A percentile compares a stretch with the other conserved stretches of the same genome.
These are phyloP conservation scores for Diorhabda elongata DNA, from an alignment of 1,140 invertebrate species.

Conservation along the genomic window DNA sequence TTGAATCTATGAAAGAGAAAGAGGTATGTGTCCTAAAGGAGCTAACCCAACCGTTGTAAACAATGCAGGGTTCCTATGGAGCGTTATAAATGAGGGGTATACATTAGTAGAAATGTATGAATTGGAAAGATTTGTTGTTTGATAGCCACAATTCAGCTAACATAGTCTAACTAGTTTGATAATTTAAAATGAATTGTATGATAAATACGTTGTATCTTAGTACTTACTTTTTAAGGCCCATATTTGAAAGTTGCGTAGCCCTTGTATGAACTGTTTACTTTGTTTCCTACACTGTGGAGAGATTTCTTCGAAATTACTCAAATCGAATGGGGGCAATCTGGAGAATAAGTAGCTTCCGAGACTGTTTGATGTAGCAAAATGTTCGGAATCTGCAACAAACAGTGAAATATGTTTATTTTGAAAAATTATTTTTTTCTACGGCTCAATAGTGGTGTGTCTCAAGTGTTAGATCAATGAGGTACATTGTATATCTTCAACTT, in stretches of 20 bases:
- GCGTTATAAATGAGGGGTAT: neutral
- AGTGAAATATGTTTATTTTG: no score
- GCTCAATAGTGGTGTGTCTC: no score
- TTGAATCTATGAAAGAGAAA: no score
- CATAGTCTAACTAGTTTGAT: neutral
- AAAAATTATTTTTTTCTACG: no score
- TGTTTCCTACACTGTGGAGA: conserved; percentile 30
- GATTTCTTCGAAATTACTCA: conserved; percentile 28
- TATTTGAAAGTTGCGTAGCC: conserved; percentile 50
- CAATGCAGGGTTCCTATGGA: neutral
- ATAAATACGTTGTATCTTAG: neutral
- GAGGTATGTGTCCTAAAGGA: neutral
- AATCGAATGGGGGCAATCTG: conserved; percentile 33
- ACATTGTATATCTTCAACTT: no score
- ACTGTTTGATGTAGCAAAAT: conserved; percentile 23
- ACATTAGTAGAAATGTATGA: neutral
- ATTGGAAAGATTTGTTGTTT: neutral
- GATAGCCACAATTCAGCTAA: no score
- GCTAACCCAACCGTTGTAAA: neutral
- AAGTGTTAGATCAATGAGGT: no score
- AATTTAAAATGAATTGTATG: neutral
- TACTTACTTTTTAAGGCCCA: conserved; percentile 60
- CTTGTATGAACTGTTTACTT: conserved; percentile 37
- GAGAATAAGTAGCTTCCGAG: conserved; percentile 28
- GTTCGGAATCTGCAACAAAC: conserved; percentile 35